A percentile compares a stretch with the other conserved stretches of the same genome.
Conservation (phyloP, 2,797 vertebrate species). For the Craterocephalus amniculus region DNA sequence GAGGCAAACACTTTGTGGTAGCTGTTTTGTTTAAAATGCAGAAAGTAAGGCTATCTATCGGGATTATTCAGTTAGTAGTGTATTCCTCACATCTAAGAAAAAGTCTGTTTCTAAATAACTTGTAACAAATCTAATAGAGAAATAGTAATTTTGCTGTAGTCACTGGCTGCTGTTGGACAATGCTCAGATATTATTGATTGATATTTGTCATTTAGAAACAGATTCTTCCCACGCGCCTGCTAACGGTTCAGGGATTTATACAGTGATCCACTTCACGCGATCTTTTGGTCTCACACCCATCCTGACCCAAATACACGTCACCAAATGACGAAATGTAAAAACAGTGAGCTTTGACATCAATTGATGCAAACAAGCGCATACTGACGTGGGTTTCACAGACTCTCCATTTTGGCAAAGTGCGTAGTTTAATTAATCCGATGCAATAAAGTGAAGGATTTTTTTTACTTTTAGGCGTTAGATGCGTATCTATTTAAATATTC, state of each 20-base stretch:
- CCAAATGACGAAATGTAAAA: conserved; percentile 51
- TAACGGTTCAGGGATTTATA: conserved; percentile 22
- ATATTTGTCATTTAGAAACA: conserved; percentile 8
- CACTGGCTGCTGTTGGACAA: background rate
- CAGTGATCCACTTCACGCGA: conserved; percentile 33
- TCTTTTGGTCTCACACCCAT: conserved; percentile 32
- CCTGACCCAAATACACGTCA: conserved; percentile 64
- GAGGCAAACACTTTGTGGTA: conserved; percentile 35
- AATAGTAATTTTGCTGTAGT: background rate
- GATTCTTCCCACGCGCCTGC: conserved; percentile 27
- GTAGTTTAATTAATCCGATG: background rate
- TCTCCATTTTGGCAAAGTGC: conserved; percentile 24
- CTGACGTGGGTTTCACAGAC: conserved; percentile 27
- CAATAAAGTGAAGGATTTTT: background rate
- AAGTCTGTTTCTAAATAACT: background rate
- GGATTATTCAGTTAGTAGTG: conserved; percentile 6
- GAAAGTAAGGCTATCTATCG: conserved; percentile 9
- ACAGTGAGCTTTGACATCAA: conserved; percentile 18
- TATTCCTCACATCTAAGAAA: conserved; percentile 9
- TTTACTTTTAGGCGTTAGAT: too few relatives aligned
- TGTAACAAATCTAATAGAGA: background rate
- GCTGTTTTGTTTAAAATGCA: conserved; percentile 40
- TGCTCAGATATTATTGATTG: background rate
- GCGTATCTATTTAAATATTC: background rate
- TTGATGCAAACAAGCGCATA: conserved; percentile 50